These are phyloP conservation scores for Bombus waltoni DNA, from an alignment of 1,140 invertebrate species.

Conservation along the genomic window DNA sequence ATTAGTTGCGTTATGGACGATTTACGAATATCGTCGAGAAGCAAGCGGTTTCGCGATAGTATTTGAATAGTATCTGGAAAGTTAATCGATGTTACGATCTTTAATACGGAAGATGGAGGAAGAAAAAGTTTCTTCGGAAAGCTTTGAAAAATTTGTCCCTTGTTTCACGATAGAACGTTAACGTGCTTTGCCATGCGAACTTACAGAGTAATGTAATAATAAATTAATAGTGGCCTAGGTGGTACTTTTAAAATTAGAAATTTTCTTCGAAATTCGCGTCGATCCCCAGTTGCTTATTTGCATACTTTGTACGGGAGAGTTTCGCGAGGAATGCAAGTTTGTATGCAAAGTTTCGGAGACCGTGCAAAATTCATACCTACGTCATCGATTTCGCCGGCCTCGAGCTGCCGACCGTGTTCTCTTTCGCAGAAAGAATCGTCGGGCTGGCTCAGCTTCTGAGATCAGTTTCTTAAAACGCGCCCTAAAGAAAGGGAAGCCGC, in stretches of 20 bases:
- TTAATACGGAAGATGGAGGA: background rate
- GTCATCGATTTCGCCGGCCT: slow-evolving; percentile 8
- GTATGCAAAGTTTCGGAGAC: slow-evolving; percentile 15
- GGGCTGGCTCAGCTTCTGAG: background rate
- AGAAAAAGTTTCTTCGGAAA: background rate
- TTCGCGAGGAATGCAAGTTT: background rate
- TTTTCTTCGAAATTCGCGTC: background rate
- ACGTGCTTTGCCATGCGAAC: background rate
- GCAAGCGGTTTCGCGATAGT: background rate
- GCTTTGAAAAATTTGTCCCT: background rate
- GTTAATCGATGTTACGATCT: background rate
- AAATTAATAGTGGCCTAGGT: background rate
- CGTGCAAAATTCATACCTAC: slow-evolving; percentile 26
- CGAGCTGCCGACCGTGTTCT: background rate
- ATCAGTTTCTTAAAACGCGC: background rate
- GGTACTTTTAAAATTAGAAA: background rate
- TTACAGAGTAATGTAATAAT: background rate
- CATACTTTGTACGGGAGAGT: background rate
- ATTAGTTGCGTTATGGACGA: background rate
- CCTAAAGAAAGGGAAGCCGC: background rate
- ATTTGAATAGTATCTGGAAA: too few relatives aligned
- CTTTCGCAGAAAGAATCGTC: background rate
- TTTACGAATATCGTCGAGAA: background rate
- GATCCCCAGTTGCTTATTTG: slow-evolving; percentile 13
- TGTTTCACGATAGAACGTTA: background rate